Evolutionary conservation across 2,113 vertebrate species (phyloP), one percentile per base, ranked within the genome.

Genomic region (Strix uralensis): DNA sequence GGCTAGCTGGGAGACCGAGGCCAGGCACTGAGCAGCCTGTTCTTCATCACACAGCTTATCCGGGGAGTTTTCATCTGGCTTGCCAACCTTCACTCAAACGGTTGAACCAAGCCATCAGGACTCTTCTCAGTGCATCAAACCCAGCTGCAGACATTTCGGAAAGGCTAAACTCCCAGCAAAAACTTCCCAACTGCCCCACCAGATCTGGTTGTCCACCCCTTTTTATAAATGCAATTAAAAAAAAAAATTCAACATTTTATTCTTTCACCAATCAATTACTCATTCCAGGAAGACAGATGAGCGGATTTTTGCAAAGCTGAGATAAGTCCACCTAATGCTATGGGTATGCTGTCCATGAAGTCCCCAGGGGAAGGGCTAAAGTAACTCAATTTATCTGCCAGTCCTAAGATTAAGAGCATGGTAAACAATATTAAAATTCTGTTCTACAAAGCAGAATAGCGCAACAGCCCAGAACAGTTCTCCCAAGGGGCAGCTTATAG

Each of bases 371-470:
- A 40, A 96, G 12, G 65, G 77, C 88, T 78, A 46, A 88, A 91
- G 61, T 42, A 92, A 89, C 55, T 63, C 73, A 34, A 78, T 94
- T 93, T 38, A 77, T 95, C 69, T 71, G 89, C 70, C 93, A 95
- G 59, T 10, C 4, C 0, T 21, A 38, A 95, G 93, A 92, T 95
- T 80, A 92, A 86, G 18, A 94, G 89, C 62, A 44, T 7, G 9
- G 67, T 81, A 92, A 93, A 88, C 92, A 90, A 23, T 22, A 92
- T 82, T 83, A 88, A 88, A 88, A 92, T 92, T 86, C 74, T 93
- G 59, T 77, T 83, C 82, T 62, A 55, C 86, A 67, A 88, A 61
- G 58, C 54, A 44, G 58, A 84, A 51, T 42, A 88, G 46, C 54
- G 38, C 49, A 54, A 17, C 59, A 44, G 92, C 75, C 74, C 46